These are phyloP conservation scores for Pimephales promelas DNA, from an alignment of 2,113 vertebrate genomes.

Conservation along the genomic window DNA sequence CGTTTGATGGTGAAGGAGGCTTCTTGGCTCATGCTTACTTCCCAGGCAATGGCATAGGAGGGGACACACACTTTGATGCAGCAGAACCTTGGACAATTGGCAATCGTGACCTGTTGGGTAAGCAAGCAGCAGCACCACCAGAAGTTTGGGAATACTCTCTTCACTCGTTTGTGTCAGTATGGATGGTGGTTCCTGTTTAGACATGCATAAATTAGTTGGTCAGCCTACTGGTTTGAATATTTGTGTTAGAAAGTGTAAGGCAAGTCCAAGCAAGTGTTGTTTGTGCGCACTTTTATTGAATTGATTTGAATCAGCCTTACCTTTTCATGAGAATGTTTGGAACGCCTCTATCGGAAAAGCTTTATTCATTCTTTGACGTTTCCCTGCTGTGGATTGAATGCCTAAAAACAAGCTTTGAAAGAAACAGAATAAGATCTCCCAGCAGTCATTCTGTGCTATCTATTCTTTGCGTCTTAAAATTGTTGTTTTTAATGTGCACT, in stretches of 20 bases:
- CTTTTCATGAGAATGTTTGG: neutral
- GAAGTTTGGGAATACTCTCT: neutral
- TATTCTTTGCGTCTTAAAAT: neutral
- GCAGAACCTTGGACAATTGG: slow-evolving; percentile 88
- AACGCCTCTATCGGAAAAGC: neutral
- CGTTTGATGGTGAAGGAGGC: slow-evolving; percentile 91
- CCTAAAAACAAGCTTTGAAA: neutral
- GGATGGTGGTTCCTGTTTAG: neutral
- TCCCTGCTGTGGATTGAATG: neutral
- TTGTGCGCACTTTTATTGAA: neutral
- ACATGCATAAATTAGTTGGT: neutral
- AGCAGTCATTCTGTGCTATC: neutral
- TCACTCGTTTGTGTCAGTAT: neutral
- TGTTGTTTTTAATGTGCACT: neutral
- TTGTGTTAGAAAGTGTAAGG: neutral
- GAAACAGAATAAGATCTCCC: neutral
- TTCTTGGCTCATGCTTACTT: slow-evolving; percentile 93
- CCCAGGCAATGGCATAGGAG: slow-evolving; percentile 86
- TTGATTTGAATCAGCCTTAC: neutral
- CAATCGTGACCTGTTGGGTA: slow-evolving; percentile 82
- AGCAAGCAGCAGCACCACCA: slow-evolving; percentile 65
- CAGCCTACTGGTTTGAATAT: neutral
- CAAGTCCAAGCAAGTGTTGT: slow-evolving; percentile 21
- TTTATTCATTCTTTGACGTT: neutral
- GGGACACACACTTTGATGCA: slow-evolving; percentile 91